Evolutionary conservation across 2,888 invertebrate species (phyloP).

Genomic region (Macaria notata): DNA sequence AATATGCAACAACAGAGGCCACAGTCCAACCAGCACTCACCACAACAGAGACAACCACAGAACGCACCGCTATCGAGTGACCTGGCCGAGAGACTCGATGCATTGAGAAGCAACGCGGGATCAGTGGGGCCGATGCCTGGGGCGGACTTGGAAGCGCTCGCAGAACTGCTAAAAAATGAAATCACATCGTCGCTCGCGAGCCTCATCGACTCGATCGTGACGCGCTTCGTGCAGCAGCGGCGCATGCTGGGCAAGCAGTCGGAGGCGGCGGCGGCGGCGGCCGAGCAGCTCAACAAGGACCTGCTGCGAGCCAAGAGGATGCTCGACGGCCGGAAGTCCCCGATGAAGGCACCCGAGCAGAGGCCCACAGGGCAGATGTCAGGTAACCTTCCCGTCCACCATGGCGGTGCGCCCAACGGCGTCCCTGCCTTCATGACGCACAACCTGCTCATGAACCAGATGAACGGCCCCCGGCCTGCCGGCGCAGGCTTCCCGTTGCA

Average conservation of each 20-base stretch:
- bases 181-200: constrained; percentile 92
- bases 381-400: constrained; percentile 82
- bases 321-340: constrained; percentile 92
- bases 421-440: constrained; percentile 70
- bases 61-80: constrained; percentile 84
- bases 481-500: constrained; percentile 86
- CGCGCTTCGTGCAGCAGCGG: constrained; percentile 91
- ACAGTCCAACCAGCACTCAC: constrained; percentile 82
- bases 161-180: constrained; percentile 95
- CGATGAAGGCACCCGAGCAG: constrained; percentile 86
- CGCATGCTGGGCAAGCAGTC: constrained; percentile 89
- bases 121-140: constrained; percentile 87
- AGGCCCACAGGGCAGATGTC: constrained; percentile 79
- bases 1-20: constrained; percentile 82
- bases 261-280: constrained; percentile 90
- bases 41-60: constrained; percentile 76
- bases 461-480: constrained; percentile 84
- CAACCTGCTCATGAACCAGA: constrained; percentile 77
- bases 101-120: constrained; percentile 87
- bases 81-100: constrained; percentile 89
- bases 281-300: constrained; percentile 93
- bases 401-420: constrained; percentile 69
- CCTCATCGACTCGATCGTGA: constrained; percentile 93
- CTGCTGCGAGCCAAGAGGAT: constrained; percentile 90
- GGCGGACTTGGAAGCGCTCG: constrained; percentile 92